A percentile compares a stretch with the other conserved stretches of the same genome.
Evolutionary conservation across 2,113 vertebrate species (phyloP).

Genomic region (Sardina pilchardus): DNA sequence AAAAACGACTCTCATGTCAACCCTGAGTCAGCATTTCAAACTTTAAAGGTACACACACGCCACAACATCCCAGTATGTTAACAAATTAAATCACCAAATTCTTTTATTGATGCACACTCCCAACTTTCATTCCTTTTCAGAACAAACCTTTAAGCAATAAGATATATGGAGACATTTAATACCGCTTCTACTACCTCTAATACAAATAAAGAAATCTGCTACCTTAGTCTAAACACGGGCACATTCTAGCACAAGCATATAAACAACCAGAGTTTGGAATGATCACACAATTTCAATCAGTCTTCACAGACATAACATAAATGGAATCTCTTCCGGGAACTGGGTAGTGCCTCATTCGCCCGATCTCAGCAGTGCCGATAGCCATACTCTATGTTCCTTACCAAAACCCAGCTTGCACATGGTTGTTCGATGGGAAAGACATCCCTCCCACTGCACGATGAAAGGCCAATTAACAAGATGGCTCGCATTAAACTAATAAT

Average conservation of each 20-base stretch:
- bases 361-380: constrained; percentile 24
- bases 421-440: neutral
- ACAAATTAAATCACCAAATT: neutral
- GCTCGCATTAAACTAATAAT: constrained; percentile 42
- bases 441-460: constrained; percentile 37
- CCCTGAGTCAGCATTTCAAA: neutral
- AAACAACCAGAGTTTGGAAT: constrained; percentile 53
- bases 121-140: neutral
- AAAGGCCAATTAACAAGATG: constrained; percentile 56
- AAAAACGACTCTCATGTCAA: neutral
- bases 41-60: neutral
- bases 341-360: constrained; percentile 20
- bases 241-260: constrained; percentile 53
- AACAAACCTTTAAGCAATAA: neutral
- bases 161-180: constrained; percentile 16
- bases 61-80: neutral
- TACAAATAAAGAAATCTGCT: constrained; percentile 62
- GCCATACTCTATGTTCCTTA: constrained; percentile 7
- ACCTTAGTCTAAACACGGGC: constrained; percentile 60
- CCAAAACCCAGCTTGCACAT: neutral
- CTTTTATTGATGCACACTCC: neutral
- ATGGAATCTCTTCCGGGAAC: constrained; percentile 50
- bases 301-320: constrained; percentile 60
- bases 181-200: constrained; percentile 35
- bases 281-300: constrained; percentile 53